Evolutionary conservation across 2,113 vertebrate species (phyloP), one percentile per base, ranked within the genome.

Genomic region (Marcusenius ussheri): DNA sequence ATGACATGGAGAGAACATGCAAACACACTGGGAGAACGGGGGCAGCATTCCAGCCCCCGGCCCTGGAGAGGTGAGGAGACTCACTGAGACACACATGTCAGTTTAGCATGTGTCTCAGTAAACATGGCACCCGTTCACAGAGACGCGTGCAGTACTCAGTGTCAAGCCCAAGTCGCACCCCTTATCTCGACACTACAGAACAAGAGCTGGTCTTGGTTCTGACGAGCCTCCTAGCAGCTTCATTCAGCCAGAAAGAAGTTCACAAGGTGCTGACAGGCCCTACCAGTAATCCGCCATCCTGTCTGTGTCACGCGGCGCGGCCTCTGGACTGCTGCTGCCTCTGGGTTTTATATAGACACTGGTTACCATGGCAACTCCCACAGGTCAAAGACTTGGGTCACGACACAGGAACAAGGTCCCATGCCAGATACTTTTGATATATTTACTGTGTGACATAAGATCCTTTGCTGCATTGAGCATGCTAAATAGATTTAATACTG

Each of bases 331-430:
- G 21, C 50, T 15, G 86, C 8, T 46, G 45, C 46, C 39, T 89
- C 13, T 70, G 45, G 46, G 47, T 87, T 88, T 85, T 89, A 70
- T 74, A 50, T 56, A 45, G 83, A 27, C 39, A 47, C 35, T 35
- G 24, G 90, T 62, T 58, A n/a, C 45, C 83, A 83, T 91, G 88
- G 39, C 66, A 87, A 35, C 88, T 46, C 35, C 24, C 21, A 9
- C 27, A 89, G 88, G 90, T 91, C 90, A 91, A 35, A 89, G 58
- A 47, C 31, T 53, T 50, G 86, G 35, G 66, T 13, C 47, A 49
- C 45, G 24, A 45, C 21, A 42, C 45, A 47, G n/a, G 80, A 84
- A 62, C 21, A 50, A 70, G 49, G 27, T 88, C 31, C 39, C 2
- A 19, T 83, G 66, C 70, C 27, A 49, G 15, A 19, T n/a, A 46